Evolutionary conservation across 2,888 invertebrate species (phyloP), one percentile per base, ranked within the genome.

Genomic region (Gandaritis pyraliata): DNA sequence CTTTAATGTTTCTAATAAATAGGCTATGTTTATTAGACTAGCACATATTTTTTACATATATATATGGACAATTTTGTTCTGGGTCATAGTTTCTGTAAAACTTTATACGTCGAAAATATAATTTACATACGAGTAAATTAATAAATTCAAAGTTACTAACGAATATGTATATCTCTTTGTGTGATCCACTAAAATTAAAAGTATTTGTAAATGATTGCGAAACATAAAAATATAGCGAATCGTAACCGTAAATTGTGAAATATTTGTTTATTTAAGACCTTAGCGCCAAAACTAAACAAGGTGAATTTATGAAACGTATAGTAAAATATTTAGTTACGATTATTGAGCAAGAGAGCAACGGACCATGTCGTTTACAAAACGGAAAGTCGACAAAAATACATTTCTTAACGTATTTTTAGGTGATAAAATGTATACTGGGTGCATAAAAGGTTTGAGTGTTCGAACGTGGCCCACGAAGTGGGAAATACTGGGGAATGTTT

Each of bases 311-410:
- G 58, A 66, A 63, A 56, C 59, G 65, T 60, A 65, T 64, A 66
- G 59, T 63, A 68, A 66, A 66, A 68, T 62, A 63, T 68, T 67
- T 60, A 52, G 54, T 51, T 64, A 61, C 46, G 54, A 64, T 64
- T 65, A 68, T 66, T 68, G 59, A 45, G 65, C 65, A 70, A 70
- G 15, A 54, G 54, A 43, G 57, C 70, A 66, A 58, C 66, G 65
- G 64, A 66, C 60, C 70, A 61, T 65, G 52, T 61, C 66, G 60
- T 63, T 70, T 66, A 63, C 68, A 66, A 61, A 63, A 68, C 54
- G 64, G 60, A 63, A 52, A 59, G 53, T 65, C 54, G 64, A 52
- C 47, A 61, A 64, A 65, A 65, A 61, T 61, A 57, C 51, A 61
- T 65, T 61, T 61, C 51, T 57, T 47, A 65, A 66, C 62, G 53